These are phyloP conservation scores for Panagrolaimus sp. DNA, from an alignment of 1,140 invertebrate species.

Conservation along the genomic window DNA sequence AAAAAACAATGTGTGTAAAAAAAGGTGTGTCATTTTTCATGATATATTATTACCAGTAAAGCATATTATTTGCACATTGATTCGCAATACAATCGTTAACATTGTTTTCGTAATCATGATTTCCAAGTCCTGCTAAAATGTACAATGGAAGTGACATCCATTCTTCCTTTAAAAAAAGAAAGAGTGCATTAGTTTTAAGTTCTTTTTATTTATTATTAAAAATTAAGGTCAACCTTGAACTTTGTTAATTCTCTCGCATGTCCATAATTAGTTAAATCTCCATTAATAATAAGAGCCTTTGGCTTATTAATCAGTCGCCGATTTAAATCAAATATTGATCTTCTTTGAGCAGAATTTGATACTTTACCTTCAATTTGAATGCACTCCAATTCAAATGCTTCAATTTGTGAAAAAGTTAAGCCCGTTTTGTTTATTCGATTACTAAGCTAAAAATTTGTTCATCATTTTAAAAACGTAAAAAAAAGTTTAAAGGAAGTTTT, in stretches of 20 bases:
- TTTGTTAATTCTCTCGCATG: constrained; percentile 43
- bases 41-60: constrained; percentile 40
- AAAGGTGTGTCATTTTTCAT: neutral
- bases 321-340: constrained; percentile 44
- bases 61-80: constrained; percentile 51
- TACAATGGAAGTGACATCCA: constrained; percentile 46
- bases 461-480: too few relatives aligned
- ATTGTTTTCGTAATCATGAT: constrained; percentile 56
- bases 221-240: constrained; percentile 41
- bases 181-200: neutral
- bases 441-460: neutral
- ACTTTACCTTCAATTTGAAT: constrained; percentile 44
- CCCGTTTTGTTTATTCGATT: constrained; percentile 14
- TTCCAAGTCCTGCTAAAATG: constrained; percentile 45
- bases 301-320: constrained; percentile 42
- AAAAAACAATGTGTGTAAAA: neutral
- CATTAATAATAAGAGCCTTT: constrained; percentile 47
- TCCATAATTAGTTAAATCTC: constrained; percentile 54
- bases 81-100: constrained; percentile 52
- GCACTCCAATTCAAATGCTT: constrained; percentile 34
- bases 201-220: too few relatives aligned
- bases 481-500: too few relatives aligned
- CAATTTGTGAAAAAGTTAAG: neutral
- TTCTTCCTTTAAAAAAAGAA: constrained; percentile 35
- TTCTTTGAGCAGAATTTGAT: constrained; percentile 52